Evolutionary conservation across 2,888 invertebrate species (phyloP), one percentile per base, ranked within the genome.

Genomic region (Schizaphis graminum): DNA sequence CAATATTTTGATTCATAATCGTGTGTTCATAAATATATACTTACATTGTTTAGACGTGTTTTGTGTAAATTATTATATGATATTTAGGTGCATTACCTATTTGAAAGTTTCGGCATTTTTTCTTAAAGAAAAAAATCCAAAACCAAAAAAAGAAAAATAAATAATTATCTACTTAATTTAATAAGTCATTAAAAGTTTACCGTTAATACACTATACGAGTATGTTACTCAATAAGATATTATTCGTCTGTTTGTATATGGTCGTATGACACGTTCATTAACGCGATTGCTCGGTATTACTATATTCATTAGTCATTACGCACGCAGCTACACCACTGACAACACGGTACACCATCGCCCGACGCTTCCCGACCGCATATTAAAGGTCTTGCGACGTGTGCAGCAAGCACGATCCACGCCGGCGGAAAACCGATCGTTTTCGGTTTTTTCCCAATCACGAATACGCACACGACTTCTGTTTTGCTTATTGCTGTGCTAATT

Each of bases 1-100:
- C 35, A 92, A 92, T 67, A 67, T 87, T 92, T 87, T 49, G 61
- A 87, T 67, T 49, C 21, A 7, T 88, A 53, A 26, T 56, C 49
- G 49, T 5, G 8, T n/a, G 8, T 77, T 77, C 35, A 21, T 77
- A 28, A 3, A 61, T 28, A 13, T 61, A 61, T 53, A 53, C 21
- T 53, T 53, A 53, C 53, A 16, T 13, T 16, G 53, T 53, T 53
- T 16, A 53, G 1, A 53, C 53, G 53, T 53, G 53, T 16, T 53
- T 53, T 53, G 16, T 16, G 49, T 49, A 13, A 16, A 16, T 53
- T 53, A 53, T 16, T 53, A 1, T 53, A 53, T 53, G 13, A 53
- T 53, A 53, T 53, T 3, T 53, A 53, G 7, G 57, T 57, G 57
- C 57, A 57, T 57, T 57, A 26, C 8, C 57, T 57, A 26, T 26